phyloP scores from a whole-genome alignment of 2,888 invertebrate genomes.

The Drosophila nigritarsus region DNA sequence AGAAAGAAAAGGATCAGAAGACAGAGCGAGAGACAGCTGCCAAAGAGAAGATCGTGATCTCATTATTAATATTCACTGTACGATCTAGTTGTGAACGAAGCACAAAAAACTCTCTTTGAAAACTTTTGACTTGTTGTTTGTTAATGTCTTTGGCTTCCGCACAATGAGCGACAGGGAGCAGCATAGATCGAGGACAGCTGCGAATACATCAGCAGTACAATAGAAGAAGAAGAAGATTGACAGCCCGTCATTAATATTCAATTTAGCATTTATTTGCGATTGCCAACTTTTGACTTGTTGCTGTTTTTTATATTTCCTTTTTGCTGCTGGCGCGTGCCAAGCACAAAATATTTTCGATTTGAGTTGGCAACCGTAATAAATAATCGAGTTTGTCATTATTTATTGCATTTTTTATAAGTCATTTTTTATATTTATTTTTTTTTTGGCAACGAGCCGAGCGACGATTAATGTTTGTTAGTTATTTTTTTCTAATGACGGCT shows the following conservation, averaged over 20 bases:
- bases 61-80: background rate
- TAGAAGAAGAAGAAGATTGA: background rate
- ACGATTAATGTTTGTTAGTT: conserved; percentile 41
- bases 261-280: conserved; percentile 1
- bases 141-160: background rate
- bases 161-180: background rate
- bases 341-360: conserved; percentile 30
- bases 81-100: background rate
- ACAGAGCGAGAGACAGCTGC: background rate
- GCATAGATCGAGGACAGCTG: background rate
- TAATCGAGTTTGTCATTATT: conserved; percentile 36
- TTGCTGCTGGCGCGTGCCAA: conserved; percentile 44
- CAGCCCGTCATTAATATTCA: background rate
- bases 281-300: conserved; percentile 3
- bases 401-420: conserved; percentile 25
- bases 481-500: conserved; percentile 37
- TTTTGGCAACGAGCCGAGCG: conserved; percentile 30
- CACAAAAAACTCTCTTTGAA: background rate
- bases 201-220: background rate
- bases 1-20: background rate
- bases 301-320: background rate
- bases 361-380: conserved; percentile 18
- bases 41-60: background rate
- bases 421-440: conserved; percentile 5
- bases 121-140: background rate